Conservation (phyloP, 2,888 invertebrate species). For the Sycophila texana region DNA sequence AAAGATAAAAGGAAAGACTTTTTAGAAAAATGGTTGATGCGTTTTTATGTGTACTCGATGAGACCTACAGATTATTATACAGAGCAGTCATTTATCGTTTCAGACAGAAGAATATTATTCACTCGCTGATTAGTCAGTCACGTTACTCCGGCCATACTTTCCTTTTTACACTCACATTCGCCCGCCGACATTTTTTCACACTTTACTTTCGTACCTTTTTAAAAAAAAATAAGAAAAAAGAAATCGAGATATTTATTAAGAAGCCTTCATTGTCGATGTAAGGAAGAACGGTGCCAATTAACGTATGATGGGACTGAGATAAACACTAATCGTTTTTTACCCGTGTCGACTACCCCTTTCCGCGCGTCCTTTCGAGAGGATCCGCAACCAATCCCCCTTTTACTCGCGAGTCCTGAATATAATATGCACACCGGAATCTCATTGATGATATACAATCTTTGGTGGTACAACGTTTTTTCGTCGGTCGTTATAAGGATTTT, state of each 20-base stretch:
- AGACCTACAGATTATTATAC: not conserved
- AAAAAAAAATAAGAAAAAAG: not conserved
- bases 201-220: slow-evolving; percentile 19
- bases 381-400: slow-evolving; percentile 37
- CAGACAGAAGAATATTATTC: not conserved
- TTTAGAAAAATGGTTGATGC: slow-evolving; percentile 10
- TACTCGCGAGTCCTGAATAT: slow-evolving; percentile 47
- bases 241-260: slow-evolving; percentile 18
- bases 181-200: not conserved
- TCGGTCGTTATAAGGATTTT: slow-evolving; percentile 54
- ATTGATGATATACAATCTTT: slow-evolving; percentile 50
- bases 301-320: slow-evolving; percentile 48
- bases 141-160: not conserved
- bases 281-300: slow-evolving; percentile 50
- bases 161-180: not conserved
- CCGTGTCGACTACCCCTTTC: slow-evolving; percentile 24
- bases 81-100: slow-evolving; percentile 37
- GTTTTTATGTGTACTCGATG: slow-evolving; percentile 5
- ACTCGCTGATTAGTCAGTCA: not conserved
- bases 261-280: slow-evolving; percentile 29
- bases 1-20: slow-evolving; percentile 3
- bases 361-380: slow-evolving; percentile 44
- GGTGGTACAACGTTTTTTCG: slow-evolving; percentile 53
- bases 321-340: slow-evolving; percentile 46
- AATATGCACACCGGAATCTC: slow-evolving; percentile 54